These are phyloP conservation scores for Sebastes diaconus DNA, from an alignment of 2,797 vertebrate genomes.

Conservation along the genomic window DNA sequence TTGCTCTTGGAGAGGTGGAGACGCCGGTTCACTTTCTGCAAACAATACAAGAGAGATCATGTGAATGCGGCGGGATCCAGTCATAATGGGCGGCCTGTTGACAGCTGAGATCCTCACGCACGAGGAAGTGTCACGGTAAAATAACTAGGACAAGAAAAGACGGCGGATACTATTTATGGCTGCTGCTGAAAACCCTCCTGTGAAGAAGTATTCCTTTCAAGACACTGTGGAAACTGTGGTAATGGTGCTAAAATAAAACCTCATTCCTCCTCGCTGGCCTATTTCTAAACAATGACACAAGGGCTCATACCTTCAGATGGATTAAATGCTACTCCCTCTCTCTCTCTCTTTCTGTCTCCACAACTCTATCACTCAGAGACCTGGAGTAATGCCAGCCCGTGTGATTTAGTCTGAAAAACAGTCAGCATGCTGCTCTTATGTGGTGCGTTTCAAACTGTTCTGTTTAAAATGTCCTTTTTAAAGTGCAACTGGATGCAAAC, in stretches of 20 bases:
- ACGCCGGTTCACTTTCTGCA: constrained; percentile 95
- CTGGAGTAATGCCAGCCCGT: not conserved
- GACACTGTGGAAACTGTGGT: constrained; percentile 15
- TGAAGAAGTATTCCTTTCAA: constrained; percentile 46
- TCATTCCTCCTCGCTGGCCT: constrained; percentile 27
- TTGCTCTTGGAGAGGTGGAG: constrained; percentile 99
- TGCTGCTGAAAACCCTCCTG: constrained; percentile 22
- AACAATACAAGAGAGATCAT: constrained; percentile 10
- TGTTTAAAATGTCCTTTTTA: not conserved
- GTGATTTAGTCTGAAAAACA: not conserved
- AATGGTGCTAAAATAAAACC: constrained; percentile 53
- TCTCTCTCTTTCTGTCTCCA: not conserved
- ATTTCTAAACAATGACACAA: constrained; percentile 56
- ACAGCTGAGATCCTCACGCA: constrained; percentile 22
- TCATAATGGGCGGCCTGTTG: not conserved
- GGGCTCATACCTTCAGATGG: constrained; percentile 5
- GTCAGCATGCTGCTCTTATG: not conserved
- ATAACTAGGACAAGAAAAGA: constrained; percentile 44
- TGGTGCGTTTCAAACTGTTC: not conserved
- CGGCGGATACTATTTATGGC: constrained; percentile 42
- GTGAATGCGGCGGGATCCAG: not conserved
- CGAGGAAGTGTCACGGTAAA: constrained; percentile 36
- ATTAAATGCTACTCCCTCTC: constrained; percentile 4
- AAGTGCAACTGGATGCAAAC: not conserved
- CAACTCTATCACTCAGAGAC: not conserved